These are phyloP conservation scores for Artemia sinica DNA, from an alignment of 2,888 invertebrate species.

Conservation along the genomic window DNA sequence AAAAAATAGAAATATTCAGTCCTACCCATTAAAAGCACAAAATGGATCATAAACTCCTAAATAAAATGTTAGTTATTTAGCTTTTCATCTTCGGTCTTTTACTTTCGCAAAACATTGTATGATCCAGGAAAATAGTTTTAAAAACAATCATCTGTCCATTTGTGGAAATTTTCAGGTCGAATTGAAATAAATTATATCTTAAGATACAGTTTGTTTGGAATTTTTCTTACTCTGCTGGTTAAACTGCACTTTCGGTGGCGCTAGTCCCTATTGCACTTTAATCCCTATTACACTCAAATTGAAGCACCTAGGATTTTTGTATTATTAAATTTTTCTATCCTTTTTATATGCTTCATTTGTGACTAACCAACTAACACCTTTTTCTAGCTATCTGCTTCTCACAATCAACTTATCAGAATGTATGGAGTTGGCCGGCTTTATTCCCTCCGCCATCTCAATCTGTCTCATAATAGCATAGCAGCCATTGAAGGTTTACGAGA, in stretches of 20 bases:
- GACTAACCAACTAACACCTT: conserved; percentile 22
- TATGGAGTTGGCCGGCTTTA: conserved; percentile 63
- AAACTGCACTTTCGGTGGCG: too few species aligned
- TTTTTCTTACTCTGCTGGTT: conserved; percentile 14
- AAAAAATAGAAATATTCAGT: too few species aligned
- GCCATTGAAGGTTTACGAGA: conserved; percentile 78
- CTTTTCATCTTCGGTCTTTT: too few species aligned
- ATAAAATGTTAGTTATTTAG: too few species aligned
- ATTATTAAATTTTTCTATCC: conserved; percentile 17
- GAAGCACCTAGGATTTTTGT: conserved; percentile 17
- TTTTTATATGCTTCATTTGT: not conserved
- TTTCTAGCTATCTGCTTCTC: conserved; percentile 60
- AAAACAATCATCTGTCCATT: too few species aligned
- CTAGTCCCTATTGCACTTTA: conserved; percentile 11
- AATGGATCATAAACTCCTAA: too few species aligned
- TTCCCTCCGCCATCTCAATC: conserved; percentile 57
- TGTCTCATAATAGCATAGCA: conserved; percentile 70
- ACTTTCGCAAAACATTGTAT: too few species aligned
- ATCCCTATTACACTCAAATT: not conserved
- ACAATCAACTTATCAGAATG: conserved; percentile 72
- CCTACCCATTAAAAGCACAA: too few species aligned
- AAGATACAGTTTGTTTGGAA: too few species aligned
- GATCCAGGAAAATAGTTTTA: too few species aligned
- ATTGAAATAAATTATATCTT: too few species aligned
- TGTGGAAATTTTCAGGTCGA: too few species aligned